Base-by-base conservation (phyloP, 2,797 vertebrate species). In the Alcedo atthis region DNA sequence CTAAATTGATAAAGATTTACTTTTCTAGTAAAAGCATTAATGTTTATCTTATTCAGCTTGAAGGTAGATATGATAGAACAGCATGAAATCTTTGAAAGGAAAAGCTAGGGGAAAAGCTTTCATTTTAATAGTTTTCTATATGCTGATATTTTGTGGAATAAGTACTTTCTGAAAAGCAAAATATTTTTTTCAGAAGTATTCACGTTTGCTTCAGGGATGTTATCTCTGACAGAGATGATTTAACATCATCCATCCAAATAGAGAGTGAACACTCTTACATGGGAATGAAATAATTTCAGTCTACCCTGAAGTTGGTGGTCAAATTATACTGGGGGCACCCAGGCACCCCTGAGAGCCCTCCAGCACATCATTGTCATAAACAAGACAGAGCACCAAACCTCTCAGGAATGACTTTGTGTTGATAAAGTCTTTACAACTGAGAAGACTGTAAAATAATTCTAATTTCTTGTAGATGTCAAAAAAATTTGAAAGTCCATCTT, bases 221-320 rank as follows among this genome's bases (percentile, higher is more conserved):
- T 5, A n/a, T 93, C 37, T 91, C 86, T 88, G 91, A 84, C 87
- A 90, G 64, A 91, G 83, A 83, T 37, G 48, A 93, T 92, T 94
- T 90, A 92, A 64, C 71, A 69, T 62, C 71, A 85, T 67, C 71
- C 78, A 59, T 85, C 15, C 33, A 77, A 84, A 84, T 2, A 85
- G 57, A 61, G 69, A 75, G 57, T 20, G 48, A 92, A 59, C 32
- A 55, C 26, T 84, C 10, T 81, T 77, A 40, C 7, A 62, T 17
- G 15, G 45, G 59, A 92, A 77, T 58, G 12, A 93, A 91, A 75
- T 70, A 0, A 87, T 74, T 77, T 68, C 81, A 77, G 30, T 46
- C 46, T 80, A 42, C 5, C 1, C 12, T 42, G 53, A 53, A 69
- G 22, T 87, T 81, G 5, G 16, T 45, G 35, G 46, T 58, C 58